These are phyloP conservation scores for Choloepus didactylus DNA, from an alignment of 2,797 vertebrate genomes.

Conservation along the genomic window DNA sequence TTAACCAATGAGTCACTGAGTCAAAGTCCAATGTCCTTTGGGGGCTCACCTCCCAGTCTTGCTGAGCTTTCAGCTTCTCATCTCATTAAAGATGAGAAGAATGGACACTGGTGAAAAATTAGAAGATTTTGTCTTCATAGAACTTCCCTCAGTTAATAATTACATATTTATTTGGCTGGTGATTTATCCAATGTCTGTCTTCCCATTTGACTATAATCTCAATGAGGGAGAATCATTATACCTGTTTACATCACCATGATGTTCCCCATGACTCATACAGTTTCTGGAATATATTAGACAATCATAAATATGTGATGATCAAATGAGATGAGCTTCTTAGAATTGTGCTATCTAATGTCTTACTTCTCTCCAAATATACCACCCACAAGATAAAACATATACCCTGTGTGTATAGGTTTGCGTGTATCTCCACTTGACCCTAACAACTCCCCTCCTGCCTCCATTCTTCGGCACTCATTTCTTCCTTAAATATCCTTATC, in stretches of 20 bases:
- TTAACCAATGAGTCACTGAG: conserved; percentile 49
- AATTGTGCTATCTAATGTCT: not conserved
- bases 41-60: not conserved
- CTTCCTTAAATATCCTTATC: not conserved
- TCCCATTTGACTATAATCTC: not conserved
- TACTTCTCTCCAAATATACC: not conserved
- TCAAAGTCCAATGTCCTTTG: not conserved
- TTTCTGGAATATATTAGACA: not conserved
- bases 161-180: not conserved
- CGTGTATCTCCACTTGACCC: not conserved
- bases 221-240: not conserved
- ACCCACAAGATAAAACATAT: not conserved
- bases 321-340: not conserved
- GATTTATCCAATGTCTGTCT: not conserved
- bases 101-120: not conserved
- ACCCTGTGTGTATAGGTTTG: not conserved
- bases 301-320: not conserved
- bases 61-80: not conserved
- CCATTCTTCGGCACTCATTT: not conserved
- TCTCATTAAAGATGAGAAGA: not conserved
- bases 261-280: not conserved
- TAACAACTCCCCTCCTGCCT: not conserved
- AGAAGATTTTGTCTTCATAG: not conserved
- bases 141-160: not conserved
- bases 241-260: not conserved